Evolutionary conservation across 1,140 invertebrate genomes (phyloP).

Genomic region (Drosophila obscura): DNA sequence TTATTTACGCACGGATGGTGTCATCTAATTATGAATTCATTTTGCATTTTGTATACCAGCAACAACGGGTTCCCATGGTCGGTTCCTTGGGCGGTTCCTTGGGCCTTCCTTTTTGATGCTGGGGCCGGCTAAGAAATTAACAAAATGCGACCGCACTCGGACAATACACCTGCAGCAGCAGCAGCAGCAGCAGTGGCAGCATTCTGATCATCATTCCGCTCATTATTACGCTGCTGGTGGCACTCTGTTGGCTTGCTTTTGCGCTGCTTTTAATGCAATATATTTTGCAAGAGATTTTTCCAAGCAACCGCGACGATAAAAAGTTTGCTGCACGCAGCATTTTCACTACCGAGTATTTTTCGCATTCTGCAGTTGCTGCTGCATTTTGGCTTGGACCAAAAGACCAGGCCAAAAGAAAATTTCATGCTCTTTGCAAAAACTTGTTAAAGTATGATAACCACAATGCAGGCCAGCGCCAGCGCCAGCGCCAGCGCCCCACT

Average conservation of each 20-base stretch:
- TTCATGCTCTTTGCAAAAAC: slow-evolving; percentile 80
- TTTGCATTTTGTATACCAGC: slow-evolving; percentile 73
- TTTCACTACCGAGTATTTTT: slow-evolving; percentile 52
- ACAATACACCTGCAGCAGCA: slow-evolving; percentile 74
- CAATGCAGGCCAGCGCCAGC: slow-evolving; percentile 68
- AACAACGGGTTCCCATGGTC: slow-evolving; percentile 26
- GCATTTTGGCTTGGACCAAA: slow-evolving; percentile 42
- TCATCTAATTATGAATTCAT: slow-evolving; percentile 84
- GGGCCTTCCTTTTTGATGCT: slow-evolving; percentile 34
- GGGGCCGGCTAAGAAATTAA: slow-evolving; percentile 60
- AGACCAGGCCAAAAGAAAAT: slow-evolving; percentile 64
- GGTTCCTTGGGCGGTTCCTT: slow-evolving; percentile 40
- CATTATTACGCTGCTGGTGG: slow-evolving; percentile 8
- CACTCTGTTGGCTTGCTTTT: not conserved
- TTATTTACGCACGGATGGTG: slow-evolving; percentile 84
- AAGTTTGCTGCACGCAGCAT: slow-evolving; percentile 72
- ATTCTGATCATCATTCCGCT: slow-evolving; percentile 26
- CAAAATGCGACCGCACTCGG: slow-evolving; percentile 68
- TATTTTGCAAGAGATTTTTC: slow-evolving; percentile 56
- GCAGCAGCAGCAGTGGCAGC: slow-evolving; percentile 2
- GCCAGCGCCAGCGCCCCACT: no score
- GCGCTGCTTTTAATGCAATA: slow-evolving; percentile 73
- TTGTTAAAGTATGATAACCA: slow-evolving; percentile 83
- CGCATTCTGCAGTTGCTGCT: slow-evolving; percentile 55
- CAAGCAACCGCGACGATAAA: slow-evolving; percentile 58